Conservation (phyloP, 2,113 vertebrate genomes). For the Pseudonaja textilis region DNA sequence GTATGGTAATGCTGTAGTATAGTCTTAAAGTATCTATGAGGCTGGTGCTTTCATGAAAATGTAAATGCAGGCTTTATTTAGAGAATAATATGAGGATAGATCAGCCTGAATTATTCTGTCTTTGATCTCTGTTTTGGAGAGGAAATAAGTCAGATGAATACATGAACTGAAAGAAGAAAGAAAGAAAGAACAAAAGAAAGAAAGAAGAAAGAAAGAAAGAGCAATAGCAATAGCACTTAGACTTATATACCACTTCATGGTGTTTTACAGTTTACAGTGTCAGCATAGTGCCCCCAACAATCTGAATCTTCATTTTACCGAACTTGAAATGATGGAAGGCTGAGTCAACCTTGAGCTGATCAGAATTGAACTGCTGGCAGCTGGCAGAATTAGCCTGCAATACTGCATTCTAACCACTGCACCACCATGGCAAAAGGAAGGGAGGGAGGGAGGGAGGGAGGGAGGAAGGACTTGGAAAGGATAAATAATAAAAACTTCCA, state of each 20-base stretch:
- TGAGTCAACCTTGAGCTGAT: not conserved
- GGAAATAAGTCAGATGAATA: not conserved
- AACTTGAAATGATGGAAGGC: not conserved
- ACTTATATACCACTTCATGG: not conserved
- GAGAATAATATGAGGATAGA: not conserved
- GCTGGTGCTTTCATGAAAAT: not conserved
- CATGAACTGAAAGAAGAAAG: not conserved
- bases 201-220: not conserved
- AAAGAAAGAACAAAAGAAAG: not conserved
- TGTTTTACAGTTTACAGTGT: not conserved
- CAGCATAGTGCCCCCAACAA: not conserved
- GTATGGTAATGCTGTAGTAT: not conserved
- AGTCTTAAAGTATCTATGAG: not conserved
- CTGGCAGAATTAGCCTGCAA: not conserved
- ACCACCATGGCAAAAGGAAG: not conserved
- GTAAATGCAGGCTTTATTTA: not conserved
- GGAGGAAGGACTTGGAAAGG: not conserved
- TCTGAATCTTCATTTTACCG: not conserved
- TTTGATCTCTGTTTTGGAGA: not conserved
- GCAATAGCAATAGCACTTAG: not conserved
- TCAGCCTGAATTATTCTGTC: not conserved
- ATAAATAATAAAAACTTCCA: not conserved
- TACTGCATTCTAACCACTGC: not conserved
- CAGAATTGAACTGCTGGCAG: not conserved
- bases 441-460: not conserved